phyloP scores from a whole-genome alignment of 2,797 vertebrate species.

The Mus caroli region DNA sequence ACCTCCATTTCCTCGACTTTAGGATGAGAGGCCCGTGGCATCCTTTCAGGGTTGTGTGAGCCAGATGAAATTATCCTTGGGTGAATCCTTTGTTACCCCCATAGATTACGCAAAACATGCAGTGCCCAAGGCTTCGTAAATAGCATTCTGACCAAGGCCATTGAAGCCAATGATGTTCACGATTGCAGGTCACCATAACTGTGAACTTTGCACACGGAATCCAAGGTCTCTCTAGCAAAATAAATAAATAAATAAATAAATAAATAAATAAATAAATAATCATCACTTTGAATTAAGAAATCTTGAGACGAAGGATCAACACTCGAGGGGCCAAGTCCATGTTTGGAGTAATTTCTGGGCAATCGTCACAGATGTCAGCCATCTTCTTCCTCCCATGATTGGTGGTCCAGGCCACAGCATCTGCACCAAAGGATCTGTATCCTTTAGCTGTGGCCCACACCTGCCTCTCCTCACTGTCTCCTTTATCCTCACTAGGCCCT shows the following conservation, averaged over 20 bases:
- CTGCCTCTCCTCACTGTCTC: constrained; percentile 43
- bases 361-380: constrained; percentile 44
- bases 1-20: neutral
- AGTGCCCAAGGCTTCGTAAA: neutral
- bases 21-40: neutral
- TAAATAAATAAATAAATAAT: constrained; percentile 17
- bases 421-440: neutral
- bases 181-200: accelerated
- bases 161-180: neutral
- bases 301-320: neutral
- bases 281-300: constrained; percentile 65
- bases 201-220: neutral
- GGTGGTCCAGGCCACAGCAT: neutral
- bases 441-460: neutral
- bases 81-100: neutral
- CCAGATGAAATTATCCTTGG: neutral
- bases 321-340: neutral
- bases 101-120: neutral
- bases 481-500: constrained; percentile 50
- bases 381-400: neutral
- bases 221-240: constrained; percentile 12
- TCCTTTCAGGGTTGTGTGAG: neutral
- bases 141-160: neutral
- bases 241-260: no score
- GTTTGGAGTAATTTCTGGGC: constrained; percentile 55